phyloP scores from a whole-genome alignment of 2,888 invertebrate genomes.

The Taenaris catops region DNA sequence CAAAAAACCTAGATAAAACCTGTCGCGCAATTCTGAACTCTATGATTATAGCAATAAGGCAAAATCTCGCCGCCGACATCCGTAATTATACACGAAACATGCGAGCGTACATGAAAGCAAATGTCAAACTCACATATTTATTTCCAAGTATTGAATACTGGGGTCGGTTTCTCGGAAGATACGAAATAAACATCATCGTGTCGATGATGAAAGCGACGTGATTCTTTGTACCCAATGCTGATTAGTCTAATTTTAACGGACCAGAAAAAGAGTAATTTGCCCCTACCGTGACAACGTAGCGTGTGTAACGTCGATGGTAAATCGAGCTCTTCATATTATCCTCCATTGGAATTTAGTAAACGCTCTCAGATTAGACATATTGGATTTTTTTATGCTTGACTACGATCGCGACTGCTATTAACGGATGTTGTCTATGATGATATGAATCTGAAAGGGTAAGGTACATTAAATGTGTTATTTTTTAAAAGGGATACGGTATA shows the following conservation, averaged over 20 bases:
- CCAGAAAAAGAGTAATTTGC: conserved; percentile 55
- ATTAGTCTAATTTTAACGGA: conserved; percentile 71
- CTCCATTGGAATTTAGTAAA: conserved; percentile 27
- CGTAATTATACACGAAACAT: conserved; percentile 72
- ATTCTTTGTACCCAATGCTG: conserved; percentile 74
- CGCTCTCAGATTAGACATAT: conserved; percentile 7
- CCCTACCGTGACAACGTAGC: conserved; percentile 58
- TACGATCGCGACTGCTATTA: too few species aligned
- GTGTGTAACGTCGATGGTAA: conserved; percentile 24
- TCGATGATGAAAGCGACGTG: conserved; percentile 80
- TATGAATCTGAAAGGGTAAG: too few species aligned
- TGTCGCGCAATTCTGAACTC: conserved; percentile 39
- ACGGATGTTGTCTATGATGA: too few species aligned
- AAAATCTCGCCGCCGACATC: conserved; percentile 35
- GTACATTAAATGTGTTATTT: too few species aligned
- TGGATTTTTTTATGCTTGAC: conserved; percentile 9
- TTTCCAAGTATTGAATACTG: conserved; percentile 79
- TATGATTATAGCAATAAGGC: conserved; percentile 48
- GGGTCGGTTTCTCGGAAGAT: conserved; percentile 69
- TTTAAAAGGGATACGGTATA: too few species aligned
- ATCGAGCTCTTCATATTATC: conserved; percentile 24
- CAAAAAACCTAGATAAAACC: conserved; percentile 59
- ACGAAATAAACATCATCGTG: conserved; percentile 73
- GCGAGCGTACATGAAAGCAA: conserved; percentile 76
- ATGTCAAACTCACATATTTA: conserved; percentile 80